These are phyloP conservation scores for Mycetomoellerius zeteki DNA, from an alignment of 1,140 invertebrate genomes.

Conservation along the genomic window DNA sequence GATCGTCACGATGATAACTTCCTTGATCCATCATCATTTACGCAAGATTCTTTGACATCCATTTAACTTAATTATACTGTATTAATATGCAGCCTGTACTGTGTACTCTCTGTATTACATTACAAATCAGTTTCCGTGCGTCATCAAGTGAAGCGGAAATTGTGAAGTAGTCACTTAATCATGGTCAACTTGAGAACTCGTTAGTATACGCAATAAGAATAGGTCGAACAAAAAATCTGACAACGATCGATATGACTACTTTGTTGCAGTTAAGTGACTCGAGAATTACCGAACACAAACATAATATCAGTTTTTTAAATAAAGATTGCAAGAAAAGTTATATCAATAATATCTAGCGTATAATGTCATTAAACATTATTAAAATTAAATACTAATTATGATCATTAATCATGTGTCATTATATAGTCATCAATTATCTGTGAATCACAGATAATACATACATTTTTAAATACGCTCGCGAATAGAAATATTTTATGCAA, in stretches of 20 bases:
- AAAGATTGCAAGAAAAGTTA: background rate
- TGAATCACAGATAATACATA: background rate
- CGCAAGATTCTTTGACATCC: background rate
- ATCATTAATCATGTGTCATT: background rate
- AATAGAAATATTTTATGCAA: background rate
- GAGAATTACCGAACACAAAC: background rate
- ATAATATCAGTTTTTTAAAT: background rate
- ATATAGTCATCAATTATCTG: background rate
- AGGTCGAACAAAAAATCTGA: background rate
- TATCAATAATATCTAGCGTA: background rate
- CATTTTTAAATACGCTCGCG: background rate
- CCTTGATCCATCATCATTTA: background rate
- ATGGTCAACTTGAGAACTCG: slow-evolving; percentile 3
- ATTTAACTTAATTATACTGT: slow-evolving; percentile 57
- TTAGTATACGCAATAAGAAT: background rate
- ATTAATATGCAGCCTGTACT: slow-evolving; percentile 30
- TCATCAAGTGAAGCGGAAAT: slow-evolving; percentile 69
- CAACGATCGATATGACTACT: background rate
- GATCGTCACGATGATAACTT: background rate
- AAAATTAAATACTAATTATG: background rate
- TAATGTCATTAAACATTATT: background rate
- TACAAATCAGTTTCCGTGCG: slow-evolving; percentile 67
- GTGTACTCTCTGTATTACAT: slow-evolving; percentile 7
- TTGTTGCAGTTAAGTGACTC: background rate
- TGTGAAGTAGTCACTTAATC: slow-evolving; percentile 65